Base-by-base conservation (phyloP, 2,797 vertebrate genomes). In the Remorina albescens region DNA sequence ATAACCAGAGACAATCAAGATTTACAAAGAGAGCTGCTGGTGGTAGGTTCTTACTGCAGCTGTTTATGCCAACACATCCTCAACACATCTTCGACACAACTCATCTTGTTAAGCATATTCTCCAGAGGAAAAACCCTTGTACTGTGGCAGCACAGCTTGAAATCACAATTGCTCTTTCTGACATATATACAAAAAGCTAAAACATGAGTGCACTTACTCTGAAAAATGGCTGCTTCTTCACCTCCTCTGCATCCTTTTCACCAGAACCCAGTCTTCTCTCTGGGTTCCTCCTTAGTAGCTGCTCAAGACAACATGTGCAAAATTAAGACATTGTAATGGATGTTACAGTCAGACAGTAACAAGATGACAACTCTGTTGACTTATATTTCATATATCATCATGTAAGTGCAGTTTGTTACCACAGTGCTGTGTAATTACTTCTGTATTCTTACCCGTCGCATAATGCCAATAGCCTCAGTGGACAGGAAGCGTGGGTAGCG, bases 171-270 rank as follows among this genome's bases (percentile, higher is more conserved):
- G n/a, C n/a, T n/a, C n/a, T n/a, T n/a, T n/a, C n/a, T n/a, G n/a
- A n/a, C n/a, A n/a, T n/a, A n/a, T n/a, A n/a, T n/a, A n/a, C n/a
- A n/a, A n/a, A n/a, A n/a, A n/a, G n/a, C n/a, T n/a, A n/a, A n/a
- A n/a, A 42, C 21, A 12, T 1, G 23, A 59, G 28, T 11, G 32
- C 9, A 81, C 89, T 87, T 71, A 97, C 96, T 95, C 94, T 94
- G 87, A 97, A 98, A 85, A 98, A 98, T 3, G 96, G 95, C 90
- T 98, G 96, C 76, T 96, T 97, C 85, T 97, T 98, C 65, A 98
- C 95, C 68, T 98, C 97, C 55, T 98, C 97, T 9, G 97, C 97
- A 8, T 97, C 96, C n/a, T 95, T 95, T 74, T 97, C 97, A 13
- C 95, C 93, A 59, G 96, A 97, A 5, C 97, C 97, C 81, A 98